Evolutionary conservation across 2,113 vertebrate species (phyloP).

Genomic region (Callipepla californica): DNA sequence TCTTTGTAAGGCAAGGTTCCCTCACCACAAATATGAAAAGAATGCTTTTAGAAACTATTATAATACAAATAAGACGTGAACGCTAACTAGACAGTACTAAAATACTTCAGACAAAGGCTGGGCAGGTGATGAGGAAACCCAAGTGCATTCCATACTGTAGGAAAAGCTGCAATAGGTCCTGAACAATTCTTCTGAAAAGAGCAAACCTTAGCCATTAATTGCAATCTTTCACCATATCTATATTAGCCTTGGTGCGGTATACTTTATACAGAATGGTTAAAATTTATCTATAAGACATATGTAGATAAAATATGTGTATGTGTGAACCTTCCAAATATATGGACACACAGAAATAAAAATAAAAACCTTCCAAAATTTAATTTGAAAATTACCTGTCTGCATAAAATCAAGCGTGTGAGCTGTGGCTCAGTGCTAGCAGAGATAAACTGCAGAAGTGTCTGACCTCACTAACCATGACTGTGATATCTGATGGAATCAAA

Average conservation of each 20-base stretch:
- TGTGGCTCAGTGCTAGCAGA: background rate
- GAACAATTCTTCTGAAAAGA: background rate
- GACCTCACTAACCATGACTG: background rate
- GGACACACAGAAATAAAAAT: background rate
- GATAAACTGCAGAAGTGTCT: background rate
- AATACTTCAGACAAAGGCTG: background rate
- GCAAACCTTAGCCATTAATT: background rate
- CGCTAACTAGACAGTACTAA: background rate
- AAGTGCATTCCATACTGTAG: background rate
- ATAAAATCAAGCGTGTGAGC: background rate
- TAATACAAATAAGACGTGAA: background rate
- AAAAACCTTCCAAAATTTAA: background rate
- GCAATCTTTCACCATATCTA: background rate
- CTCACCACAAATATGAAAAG: background rate
- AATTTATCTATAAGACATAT: background rate
- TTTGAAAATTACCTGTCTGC: background rate
- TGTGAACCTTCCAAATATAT: background rate
- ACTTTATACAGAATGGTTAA: background rate
- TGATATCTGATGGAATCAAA: background rate
- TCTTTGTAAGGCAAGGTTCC: background rate
- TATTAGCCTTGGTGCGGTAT: background rate
- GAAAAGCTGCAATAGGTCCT: background rate
- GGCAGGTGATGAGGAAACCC: background rate
- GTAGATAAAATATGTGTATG: background rate
- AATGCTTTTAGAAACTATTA: background rate